Conservation (phyloP, 2,888 invertebrate genomes). For the Aspidiotus rigidus region DNA sequence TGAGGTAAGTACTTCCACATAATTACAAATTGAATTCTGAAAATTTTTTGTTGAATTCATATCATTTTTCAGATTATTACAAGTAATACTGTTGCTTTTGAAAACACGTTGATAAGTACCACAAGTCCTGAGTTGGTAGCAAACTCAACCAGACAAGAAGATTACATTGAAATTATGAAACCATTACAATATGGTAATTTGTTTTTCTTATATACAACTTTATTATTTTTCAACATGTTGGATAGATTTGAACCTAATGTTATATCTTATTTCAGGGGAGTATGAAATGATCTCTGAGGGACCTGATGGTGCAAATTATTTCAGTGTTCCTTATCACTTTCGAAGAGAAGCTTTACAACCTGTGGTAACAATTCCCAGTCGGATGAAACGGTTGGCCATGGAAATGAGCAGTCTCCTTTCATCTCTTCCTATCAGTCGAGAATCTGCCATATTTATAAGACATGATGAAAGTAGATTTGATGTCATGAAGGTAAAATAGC, state of each 20-base stretch:
- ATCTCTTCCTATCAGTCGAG: slow-evolving; percentile 80
- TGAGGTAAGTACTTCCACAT: too few relatives aligned
- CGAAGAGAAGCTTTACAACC: slow-evolving; percentile 70
- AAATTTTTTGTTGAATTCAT: too few relatives aligned
- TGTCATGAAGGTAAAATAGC: slow-evolving; percentile 70
- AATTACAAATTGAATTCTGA: too few relatives aligned
- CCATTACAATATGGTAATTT: not conserved
- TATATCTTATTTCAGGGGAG: slow-evolving; percentile 53
- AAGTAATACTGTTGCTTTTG: too few relatives aligned
- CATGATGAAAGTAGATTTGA: slow-evolving; percentile 89
- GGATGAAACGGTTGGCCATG: slow-evolving; percentile 85
- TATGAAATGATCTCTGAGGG: slow-evolving; percentile 85
- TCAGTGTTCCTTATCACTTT: slow-evolving; percentile 81
- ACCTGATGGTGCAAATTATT: slow-evolving; percentile 53
- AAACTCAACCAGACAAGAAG: too few relatives aligned
- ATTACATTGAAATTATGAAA: not conserved
- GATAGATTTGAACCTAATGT: too few relatives aligned
- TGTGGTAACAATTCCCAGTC: slow-evolving; percentile 78
- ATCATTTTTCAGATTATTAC: too few relatives aligned
- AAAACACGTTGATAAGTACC: too few relatives aligned
- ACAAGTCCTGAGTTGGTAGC: too few relatives aligned
- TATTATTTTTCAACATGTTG: too few relatives aligned
- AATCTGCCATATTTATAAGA: slow-evolving; percentile 88
- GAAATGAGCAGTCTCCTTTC: slow-evolving; percentile 89
- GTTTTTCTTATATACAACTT: too few relatives aligned